Evolutionary conservation across 2,113 vertebrate genomes (phyloP), one percentile per base, ranked within the genome.

Genomic region (Promerops cafer): DNA sequence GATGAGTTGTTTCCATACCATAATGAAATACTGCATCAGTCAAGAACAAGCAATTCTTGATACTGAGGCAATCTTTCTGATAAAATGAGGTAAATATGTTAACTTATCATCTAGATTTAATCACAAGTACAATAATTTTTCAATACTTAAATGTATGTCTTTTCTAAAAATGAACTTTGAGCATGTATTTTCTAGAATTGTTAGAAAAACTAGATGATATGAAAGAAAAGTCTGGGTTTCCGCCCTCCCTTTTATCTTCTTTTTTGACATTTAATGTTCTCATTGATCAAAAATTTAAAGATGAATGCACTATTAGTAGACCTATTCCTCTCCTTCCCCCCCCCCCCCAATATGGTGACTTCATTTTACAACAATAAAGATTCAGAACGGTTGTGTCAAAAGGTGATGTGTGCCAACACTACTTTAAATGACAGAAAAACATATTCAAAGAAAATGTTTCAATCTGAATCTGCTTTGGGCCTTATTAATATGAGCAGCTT

Each of bases 111-210:
- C 95, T 96, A 96, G 87, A 95, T 96, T 97, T 95, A 95, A 95
- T 95, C 89, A 91, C 77, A 95, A 75, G 77, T 97, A 95, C 95
- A 93, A 28, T 91, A 96, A 94, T 77, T 96, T 96, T 93, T 97
- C 94, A 89, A 88, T 70, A 81, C 81, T 94, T 93, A 94, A 96
- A 81, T 84, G 78, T 93, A 70, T 61, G 83, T 95, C 71, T 96
- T 98, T 98, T 94, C 93, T 97, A 97, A 98, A 94, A 95, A 88
- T 83, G 80, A 93, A 88, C 82, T 98, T 97, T 85, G 59, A 98
- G 98, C 98, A 98, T 98, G 98, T 97, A 87, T 97, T 97, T 97
- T 97, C 96, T 98, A 93, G 95, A 91, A 87, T 45, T 96, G 92
- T 96, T 98, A 97, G 97, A 95, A 92, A 96, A 97, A 97, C 53